phyloP scores from a whole-genome alignment of 2,888 invertebrate species.

The Microplitis manilae region DNA sequence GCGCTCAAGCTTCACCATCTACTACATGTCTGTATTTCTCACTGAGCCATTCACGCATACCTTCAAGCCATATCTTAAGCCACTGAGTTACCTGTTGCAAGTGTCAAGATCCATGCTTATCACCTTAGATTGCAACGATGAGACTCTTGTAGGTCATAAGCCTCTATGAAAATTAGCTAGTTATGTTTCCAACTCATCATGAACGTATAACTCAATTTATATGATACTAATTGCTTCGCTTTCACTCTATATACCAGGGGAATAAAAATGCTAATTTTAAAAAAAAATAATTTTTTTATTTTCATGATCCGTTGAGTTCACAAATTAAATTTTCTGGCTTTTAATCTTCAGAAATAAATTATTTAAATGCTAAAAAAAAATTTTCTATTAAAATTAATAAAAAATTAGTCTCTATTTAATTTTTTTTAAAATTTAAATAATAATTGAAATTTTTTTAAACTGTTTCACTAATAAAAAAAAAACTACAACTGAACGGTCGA shows the following conservation, averaged over 20 bases:
- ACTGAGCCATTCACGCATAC: background rate
- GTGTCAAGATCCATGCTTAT: slow-evolving; percentile 38
- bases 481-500: background rate
- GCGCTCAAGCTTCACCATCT: slow-evolving; percentile 12
- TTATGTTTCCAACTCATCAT: background rate
- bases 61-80: background rate
- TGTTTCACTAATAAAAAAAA: no score
- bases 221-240: no score
- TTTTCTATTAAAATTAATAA: no score
- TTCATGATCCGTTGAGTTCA: no score
- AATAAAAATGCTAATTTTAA: background rate
- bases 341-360: no score
- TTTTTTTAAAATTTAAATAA: no score
- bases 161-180: background rate
- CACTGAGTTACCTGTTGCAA: slow-evolving; percentile 51
- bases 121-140: background rate
- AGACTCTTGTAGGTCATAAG: background rate
- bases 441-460: no score
- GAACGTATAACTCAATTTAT: background rate
- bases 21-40: slow-evolving; percentile 14
- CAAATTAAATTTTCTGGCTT: no score
- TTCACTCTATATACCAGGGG: no score
- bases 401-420: no score
- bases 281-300: background rate
- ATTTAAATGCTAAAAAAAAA: no score